phyloP scores from a whole-genome alignment of 2,797 vertebrate genomes.

The Megaceryle alcyon region DNA sequence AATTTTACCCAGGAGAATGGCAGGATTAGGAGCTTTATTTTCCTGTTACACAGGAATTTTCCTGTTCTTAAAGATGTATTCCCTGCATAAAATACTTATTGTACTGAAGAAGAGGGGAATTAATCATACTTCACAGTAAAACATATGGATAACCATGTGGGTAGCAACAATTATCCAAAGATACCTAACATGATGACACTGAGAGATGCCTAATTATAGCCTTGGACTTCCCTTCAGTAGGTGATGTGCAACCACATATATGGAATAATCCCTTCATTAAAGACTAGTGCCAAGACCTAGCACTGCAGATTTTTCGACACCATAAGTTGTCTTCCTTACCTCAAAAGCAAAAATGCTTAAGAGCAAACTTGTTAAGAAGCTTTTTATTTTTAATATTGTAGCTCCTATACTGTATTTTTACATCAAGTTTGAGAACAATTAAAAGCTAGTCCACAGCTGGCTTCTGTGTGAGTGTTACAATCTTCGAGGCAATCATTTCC shows the following conservation, averaged over 20 bases:
- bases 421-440: not conserved
- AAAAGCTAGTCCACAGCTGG: not conserved
- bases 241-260: not conserved
- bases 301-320: not conserved
- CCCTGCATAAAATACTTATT: not conserved
- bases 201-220: conserved; percentile 27
- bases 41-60: not conserved
- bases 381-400: conserved; percentile 5
- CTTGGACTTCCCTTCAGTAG: conserved; percentile 6
- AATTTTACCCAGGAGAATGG: not conserved
- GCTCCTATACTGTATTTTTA: not conserved
- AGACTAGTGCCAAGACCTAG: not conserved
- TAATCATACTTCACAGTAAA: conserved; percentile 21
- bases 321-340: not conserved
- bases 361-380: not conserved
- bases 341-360: not conserved
- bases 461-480: not conserved
- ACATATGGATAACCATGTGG: conserved; percentile 34
- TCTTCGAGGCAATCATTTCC: conserved; percentile 53
- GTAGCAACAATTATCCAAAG: conserved; percentile 32
- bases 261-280: not conserved
- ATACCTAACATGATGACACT: not conserved
- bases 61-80: not conserved
- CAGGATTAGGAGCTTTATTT: conserved; percentile 29
- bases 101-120: not conserved